These are phyloP conservation scores for Bombus balteatus DNA, from an alignment of 1,140 invertebrate species.

Conservation along the genomic window DNA sequence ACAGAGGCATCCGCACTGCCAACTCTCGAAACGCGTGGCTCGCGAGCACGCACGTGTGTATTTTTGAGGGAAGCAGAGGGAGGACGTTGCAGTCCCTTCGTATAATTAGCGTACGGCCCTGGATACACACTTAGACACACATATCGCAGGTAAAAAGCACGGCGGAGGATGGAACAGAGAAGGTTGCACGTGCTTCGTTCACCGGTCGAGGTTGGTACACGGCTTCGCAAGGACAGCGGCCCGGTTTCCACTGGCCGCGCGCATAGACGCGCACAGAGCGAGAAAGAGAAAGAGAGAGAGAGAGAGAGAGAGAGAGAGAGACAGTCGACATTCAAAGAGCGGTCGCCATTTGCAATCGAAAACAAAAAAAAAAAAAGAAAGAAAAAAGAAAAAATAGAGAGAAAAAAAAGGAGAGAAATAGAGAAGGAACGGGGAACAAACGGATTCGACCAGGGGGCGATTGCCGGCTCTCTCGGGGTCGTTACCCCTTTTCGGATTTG, in stretches of 20 bases:
- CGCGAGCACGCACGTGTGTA: background rate
- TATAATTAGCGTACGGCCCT: conserved; percentile 46
- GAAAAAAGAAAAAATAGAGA: conserved; percentile 53
- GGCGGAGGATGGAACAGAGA: conserved; percentile 47
- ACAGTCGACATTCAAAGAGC: conserved; percentile 72
- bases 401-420: background rate
- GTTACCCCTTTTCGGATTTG: conserved; percentile 79
- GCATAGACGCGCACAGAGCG: background rate
- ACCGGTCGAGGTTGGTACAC: conserved; percentile 60
- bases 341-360: conserved; percentile 75
- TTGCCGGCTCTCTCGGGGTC: conserved; percentile 75
- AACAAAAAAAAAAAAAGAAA: conserved; percentile 53
- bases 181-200: conserved; percentile 64
- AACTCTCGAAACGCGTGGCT: background rate
- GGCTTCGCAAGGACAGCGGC: conserved; percentile 72
- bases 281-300: no score
- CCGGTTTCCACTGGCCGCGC: conserved; percentile 70
- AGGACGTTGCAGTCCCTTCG: conserved; percentile 14
- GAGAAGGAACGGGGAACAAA: conserved; percentile 73
- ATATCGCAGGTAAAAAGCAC: conserved; percentile 54
- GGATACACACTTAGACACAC: conserved; percentile 31
- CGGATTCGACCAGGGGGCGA: conserved; percentile 68
- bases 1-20: background rate
- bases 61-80: background rate
- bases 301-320: background rate